Evolutionary conservation across 2,797 vertebrate genomes (phyloP).

Genomic region (Fratercula arctica): DNA sequence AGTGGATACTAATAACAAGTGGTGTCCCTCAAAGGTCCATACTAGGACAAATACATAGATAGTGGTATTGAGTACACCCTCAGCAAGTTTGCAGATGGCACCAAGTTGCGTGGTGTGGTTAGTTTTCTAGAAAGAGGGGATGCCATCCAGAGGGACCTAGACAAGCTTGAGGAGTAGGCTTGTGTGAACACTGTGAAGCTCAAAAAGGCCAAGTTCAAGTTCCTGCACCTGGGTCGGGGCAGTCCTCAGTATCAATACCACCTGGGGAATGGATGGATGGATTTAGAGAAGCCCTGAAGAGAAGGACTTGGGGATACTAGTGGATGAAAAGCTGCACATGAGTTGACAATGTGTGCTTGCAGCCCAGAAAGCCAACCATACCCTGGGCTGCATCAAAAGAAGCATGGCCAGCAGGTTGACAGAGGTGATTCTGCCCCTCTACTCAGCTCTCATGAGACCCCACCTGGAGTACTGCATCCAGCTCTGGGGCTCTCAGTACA

Average conservation of each 20-base stretch:
- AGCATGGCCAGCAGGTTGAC: background rate
- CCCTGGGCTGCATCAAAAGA: background rate
- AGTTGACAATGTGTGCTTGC: background rate
- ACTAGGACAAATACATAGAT: background rate
- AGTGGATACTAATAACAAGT: background rate
- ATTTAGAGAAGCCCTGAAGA: background rate
- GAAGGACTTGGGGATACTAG: background rate
- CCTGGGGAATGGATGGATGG: background rate
- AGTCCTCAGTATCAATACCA: too few relatives aligned
- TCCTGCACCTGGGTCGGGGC: background rate
- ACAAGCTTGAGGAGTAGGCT: background rate
- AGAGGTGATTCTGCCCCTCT: background rate
- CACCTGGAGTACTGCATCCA: background rate
- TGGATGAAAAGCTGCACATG: background rate
- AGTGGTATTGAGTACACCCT: background rate
- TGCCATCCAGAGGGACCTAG: background rate
- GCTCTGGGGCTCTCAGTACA: background rate
- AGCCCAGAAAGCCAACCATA: background rate
- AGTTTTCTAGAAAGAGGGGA: background rate
- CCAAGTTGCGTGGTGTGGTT: background rate
- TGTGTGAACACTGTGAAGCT: background rate
- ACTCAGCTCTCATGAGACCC: background rate
- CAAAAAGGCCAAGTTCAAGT: background rate
- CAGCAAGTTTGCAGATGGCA: background rate
- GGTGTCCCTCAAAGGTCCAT: background rate